These are phyloP conservation scores for Channa striata DNA, from an alignment of 2,797 vertebrate species.

Conservation along the genomic window DNA sequence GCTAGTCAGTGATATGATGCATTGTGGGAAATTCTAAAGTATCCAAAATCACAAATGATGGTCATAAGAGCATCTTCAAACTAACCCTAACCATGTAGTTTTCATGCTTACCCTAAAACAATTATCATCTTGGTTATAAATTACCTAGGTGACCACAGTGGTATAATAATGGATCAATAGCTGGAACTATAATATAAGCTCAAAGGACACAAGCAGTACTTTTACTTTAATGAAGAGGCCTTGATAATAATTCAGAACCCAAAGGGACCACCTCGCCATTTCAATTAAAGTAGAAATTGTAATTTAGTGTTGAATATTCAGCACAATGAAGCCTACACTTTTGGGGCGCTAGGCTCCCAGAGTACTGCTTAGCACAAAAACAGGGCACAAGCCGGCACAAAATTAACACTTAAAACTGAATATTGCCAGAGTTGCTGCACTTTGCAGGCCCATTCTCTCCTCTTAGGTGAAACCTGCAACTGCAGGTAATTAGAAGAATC, in stretches of 20 bases:
- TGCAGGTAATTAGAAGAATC: background rate
- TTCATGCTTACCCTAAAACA: too few relatives aligned
- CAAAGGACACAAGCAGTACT: background rate
- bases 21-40: too few relatives aligned
- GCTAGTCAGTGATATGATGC: too few relatives aligned
- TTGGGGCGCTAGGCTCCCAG: background rate
- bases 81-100: too few relatives aligned
- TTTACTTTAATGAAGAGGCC: background rate
- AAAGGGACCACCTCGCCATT: background rate
- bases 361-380: background rate
- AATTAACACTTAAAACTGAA: background rate
- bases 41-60: too few relatives aligned
- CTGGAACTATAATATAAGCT: background rate
- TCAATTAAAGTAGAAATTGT: constrained; percentile 1
- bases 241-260: background rate
- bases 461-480: background rate
- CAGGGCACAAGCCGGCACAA: background rate
- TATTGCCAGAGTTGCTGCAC: background rate
- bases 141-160: too few relatives aligned
- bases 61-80: too few relatives aligned
- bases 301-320: constrained; percentile 6
- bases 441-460: background rate
- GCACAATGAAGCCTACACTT: background rate
- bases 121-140: background rate
- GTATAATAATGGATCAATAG: background rate